Base-by-base conservation (phyloP, 2,797 vertebrate genomes). In the Pyrocephalus nanus region DNA sequence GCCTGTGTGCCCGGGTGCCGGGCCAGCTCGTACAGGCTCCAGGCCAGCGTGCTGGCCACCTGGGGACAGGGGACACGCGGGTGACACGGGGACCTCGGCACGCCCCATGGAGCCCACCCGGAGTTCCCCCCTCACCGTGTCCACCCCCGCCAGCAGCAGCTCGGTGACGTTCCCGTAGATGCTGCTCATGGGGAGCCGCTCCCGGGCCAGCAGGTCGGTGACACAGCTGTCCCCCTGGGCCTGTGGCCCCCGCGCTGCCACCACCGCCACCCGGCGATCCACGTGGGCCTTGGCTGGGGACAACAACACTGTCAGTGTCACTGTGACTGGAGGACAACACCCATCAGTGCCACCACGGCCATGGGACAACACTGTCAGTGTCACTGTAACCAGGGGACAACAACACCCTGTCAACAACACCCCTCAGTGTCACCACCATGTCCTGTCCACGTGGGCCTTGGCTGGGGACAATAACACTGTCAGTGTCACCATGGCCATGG, bases 81-180 rank as follows among this genome's bases (percentile, higher is more conserved):
- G 58, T 32, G 32, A 51, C 71, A 38, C 9, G 18, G 73, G 4
- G 60, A 30, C 55, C 10, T 54, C 70, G 32, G 70, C 0, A 30
- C 18, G 14, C 30, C 30, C 26, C 54, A 0, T 21, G 0, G 86
- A 6, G 40, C 36, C 57, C 18, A 15, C 18, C 43, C 26, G 0
- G 42, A 1, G 58, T 23, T 74, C 62, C 64, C 42, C 36, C 86
- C 86, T 75, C 77, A 89, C 86, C 86, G 86, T 89, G 86, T 89
- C 86, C 78, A 89, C 86, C 48, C 86, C 86, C 27, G 86, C 86
- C 86, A 89, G 78, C 78, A 89, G 86, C 86, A 89, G 86, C 78
- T 89, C 86, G 15, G 71, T 64, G 86, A 82, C 36, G 19, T 89
- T 82, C 2, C 86, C 86, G 3, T 89, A 89, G 86, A 89, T 89